A percentile compares a stretch with the other conserved stretches of the same genome.
phyloP scores from a whole-genome alignment of 2,797 vertebrate genomes.

The Micropoecilia bifurca region DNA sequence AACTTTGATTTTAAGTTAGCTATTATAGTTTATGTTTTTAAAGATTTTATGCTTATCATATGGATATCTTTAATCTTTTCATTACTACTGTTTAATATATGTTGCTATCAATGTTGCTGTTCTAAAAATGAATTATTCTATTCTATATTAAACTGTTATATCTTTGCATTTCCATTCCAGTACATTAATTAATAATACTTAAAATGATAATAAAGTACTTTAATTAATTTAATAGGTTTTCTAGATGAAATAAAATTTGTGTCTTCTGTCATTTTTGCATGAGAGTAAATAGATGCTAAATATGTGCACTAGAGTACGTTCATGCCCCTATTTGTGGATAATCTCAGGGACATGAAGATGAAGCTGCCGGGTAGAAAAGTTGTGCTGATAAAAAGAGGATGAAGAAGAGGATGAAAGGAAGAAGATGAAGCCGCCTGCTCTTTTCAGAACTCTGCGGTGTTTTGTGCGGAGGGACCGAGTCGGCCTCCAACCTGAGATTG shows the following conservation, averaged over 20 bases:
- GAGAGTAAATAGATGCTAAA: background rate
- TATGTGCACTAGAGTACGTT: background rate
- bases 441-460: slow-evolving; percentile 30
- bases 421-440: slow-evolving; percentile 35
- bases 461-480: slow-evolving; percentile 40
- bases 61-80: background rate
- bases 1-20: background rate
- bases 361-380: background rate
- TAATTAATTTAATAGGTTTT: background rate
- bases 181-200: background rate
- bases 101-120: background rate
- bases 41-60: background rate
- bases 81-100: background rate
- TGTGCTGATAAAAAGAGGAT: background rate
- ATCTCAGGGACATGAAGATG: background rate
- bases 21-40: background rate
- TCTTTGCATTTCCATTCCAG: background rate
- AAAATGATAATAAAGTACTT: background rate
- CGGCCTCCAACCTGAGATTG: slow-evolving; percentile 69
- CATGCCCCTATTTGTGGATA: background rate
- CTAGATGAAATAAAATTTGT: background rate
- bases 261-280: background rate
- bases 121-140: background rate
- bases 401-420: background rate
- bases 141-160: background rate